Base-by-base conservation (phyloP, 2,797 vertebrate genomes). In the Neosilurus mollespiculum region DNA sequence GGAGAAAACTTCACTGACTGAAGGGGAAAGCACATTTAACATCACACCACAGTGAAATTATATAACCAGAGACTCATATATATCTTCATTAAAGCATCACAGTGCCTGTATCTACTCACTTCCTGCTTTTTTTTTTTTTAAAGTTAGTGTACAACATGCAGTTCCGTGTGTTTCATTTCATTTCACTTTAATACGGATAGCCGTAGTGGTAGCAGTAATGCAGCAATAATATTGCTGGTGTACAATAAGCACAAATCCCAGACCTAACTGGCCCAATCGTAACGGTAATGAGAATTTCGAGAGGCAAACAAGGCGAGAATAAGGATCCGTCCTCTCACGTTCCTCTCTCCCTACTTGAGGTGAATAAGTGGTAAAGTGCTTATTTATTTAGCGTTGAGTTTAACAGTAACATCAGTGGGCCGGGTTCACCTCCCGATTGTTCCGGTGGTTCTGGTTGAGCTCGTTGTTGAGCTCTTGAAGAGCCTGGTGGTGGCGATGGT, bases 401-500 rank as follows among this genome's bases (percentile, higher is more conserved):
- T 88, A 87, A 88, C 80, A 85, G 26, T 12, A 20, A 54, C 26
- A 18, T 95, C 93, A 95, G 89, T 87, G 94, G 0, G 93, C 93
- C 0, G 89, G 88, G 86, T 95, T 93, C 86, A 94, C 90, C 1
- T 94, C 93, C 84, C 92, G 93, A 90, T 94, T 93, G 69, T 43
- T 43, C 43, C 15, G 77, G 67, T 65, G 87, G 91, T 95, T 94
- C 49, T 86, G 87, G 89, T 95, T 94, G 54, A 92, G 89, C 81
- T 94, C 93, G 86, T 93, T 93, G 90, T 94, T 94, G 83, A 92
- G 93, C 14, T 95, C 93, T 84, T 94, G 90, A 16, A 95, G 90
- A 4, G 90, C 94, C 12, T 93, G 93, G 82, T 94, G 93, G 82
- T 94, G 91, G 0, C 94, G 93, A 26, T 94, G 94, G 86, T 93